A percentile compares a stretch with the other conserved stretches of the same genome.
These are phyloP conservation scores for Andrena trimmerana DNA, from an alignment of 2,888 invertebrate species.

Conservation along the genomic window DNA sequence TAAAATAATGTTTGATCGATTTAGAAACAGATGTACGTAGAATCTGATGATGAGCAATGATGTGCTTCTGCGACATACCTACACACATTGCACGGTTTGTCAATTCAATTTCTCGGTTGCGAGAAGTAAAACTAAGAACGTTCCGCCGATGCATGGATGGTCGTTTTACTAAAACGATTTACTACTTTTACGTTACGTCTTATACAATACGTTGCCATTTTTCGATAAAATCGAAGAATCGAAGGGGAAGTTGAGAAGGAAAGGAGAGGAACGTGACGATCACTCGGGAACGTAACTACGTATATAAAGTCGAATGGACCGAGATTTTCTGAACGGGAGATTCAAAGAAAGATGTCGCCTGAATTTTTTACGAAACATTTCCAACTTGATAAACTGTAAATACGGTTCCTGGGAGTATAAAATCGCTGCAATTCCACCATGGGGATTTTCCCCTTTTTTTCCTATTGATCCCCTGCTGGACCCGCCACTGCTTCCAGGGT, in stretches of 20 bases:
- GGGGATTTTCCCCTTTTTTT: conserved; percentile 49
- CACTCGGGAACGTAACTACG: conserved; percentile 21
- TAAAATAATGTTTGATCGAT: too few relatives aligned
- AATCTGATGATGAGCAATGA: neutral
- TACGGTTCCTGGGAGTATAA: conserved; percentile 49
- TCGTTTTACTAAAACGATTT: neutral
- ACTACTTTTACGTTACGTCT: conserved; percentile 9
- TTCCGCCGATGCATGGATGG: neutral
- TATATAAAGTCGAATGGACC: conserved; percentile 31
- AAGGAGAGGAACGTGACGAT: conserved; percentile 44
- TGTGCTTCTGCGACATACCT: neutral
- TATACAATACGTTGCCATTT: conserved; percentile 12
- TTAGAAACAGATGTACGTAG: neutral
- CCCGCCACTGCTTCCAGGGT: conserved; percentile 51
- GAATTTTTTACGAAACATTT: conserved; percentile 51
- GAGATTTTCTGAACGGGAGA: conserved; percentile 39
- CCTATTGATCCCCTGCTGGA: conserved; percentile 59
- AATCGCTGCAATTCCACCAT: conserved; percentile 54
- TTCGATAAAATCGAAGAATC: conserved; percentile 35
- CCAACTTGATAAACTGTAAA: conserved; percentile 57
- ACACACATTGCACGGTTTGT: neutral
- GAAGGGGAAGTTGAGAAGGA: conserved; percentile 2
- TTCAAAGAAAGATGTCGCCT: conserved; percentile 41
- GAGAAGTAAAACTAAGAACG: neutral
- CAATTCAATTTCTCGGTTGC: neutral